Conservation (phyloP, 2,888 invertebrate species). For the Pardosa pseudoannulata region DNA sequence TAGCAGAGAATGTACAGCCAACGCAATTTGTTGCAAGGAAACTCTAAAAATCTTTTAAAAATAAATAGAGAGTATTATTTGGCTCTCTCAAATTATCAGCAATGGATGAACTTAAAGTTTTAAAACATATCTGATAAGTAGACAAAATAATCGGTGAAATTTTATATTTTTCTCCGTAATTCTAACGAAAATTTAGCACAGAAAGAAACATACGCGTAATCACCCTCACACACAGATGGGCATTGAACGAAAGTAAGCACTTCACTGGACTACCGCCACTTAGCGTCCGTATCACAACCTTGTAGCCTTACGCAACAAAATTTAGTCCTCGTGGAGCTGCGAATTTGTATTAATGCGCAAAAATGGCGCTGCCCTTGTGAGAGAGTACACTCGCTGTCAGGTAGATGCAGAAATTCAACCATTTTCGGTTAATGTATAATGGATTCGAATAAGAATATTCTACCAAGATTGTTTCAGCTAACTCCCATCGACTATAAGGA, state of each 20-base stretch:
- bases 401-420: slow-evolving; percentile 63
- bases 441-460: slow-evolving; percentile 69
- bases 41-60: too few relatives aligned
- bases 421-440: slow-evolving; percentile 57
- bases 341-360: slow-evolving; percentile 72
- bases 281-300: slow-evolving; percentile 57
- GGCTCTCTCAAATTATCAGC: too few relatives aligned
- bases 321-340: slow-evolving; percentile 54
- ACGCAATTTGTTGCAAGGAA: too few relatives aligned
- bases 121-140: too few relatives aligned
- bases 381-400: slow-evolving; percentile 52
- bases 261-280: slow-evolving; percentile 23
- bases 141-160: too few relatives aligned
- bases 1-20: too few relatives aligned
- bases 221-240: not conserved
- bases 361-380: slow-evolving; percentile 71
- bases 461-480: slow-evolving; percentile 69
- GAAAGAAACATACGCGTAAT: too few relatives aligned
- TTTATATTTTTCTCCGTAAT: too few relatives aligned
- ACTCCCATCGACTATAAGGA: slow-evolving; percentile 87
- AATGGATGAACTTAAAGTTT: too few relatives aligned
- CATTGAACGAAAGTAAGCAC: slow-evolving; percentile 47
- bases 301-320: slow-evolving; percentile 66
- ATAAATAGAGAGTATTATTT: too few relatives aligned
- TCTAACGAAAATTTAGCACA: too few relatives aligned